Evolutionary conservation across 2,797 vertebrate species (phyloP).

Genomic region (Erethizon dorsatum): DNA sequence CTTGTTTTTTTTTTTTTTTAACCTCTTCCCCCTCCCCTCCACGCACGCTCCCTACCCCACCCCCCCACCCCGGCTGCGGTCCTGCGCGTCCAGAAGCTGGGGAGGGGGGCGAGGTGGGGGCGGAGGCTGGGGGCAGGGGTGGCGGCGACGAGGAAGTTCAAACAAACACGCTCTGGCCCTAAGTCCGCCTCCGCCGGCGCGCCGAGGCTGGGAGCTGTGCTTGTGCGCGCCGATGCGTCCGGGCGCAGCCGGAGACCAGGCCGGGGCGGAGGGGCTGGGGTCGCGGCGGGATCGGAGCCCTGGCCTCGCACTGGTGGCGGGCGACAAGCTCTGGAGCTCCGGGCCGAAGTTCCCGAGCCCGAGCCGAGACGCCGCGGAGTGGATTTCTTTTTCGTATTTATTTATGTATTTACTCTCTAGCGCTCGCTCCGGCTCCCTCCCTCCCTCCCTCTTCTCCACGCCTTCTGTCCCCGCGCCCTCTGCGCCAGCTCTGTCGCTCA

Average conservation of each 20-base stretch:
- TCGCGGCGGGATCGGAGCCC: background rate
- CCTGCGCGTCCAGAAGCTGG: constrained; percentile 71
- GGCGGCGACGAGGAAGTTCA: constrained; percentile 82
- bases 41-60: constrained; percentile 44
- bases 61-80: constrained; percentile 72
- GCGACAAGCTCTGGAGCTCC: background rate
- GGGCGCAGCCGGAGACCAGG: background rate
- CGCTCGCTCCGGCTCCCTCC: background rate
- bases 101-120: constrained; percentile 60
- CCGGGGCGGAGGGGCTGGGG: background rate
- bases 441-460: constrained; percentile 30
- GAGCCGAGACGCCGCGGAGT: constrained; percentile 46
- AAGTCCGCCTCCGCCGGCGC: constrained; percentile 60
- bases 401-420: constrained; percentile 52
- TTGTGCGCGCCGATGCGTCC: constrained; percentile 15
- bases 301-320: background rate
- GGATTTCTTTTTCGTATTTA: constrained; percentile 43
- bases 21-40: constrained; percentile 68
- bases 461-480: background rate
- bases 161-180: constrained; percentile 76
- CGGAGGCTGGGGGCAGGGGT: constrained; percentile 17
- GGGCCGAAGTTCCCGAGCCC: constrained; percentile 76
- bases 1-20: background rate
- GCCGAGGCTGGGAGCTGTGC: constrained; percentile 56
- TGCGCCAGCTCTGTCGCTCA: background rate